Evolutionary conservation across 1,140 invertebrate species (phyloP), one percentile per base, ranked within the genome.

Genomic region (Leptopilina boulardi): DNA sequence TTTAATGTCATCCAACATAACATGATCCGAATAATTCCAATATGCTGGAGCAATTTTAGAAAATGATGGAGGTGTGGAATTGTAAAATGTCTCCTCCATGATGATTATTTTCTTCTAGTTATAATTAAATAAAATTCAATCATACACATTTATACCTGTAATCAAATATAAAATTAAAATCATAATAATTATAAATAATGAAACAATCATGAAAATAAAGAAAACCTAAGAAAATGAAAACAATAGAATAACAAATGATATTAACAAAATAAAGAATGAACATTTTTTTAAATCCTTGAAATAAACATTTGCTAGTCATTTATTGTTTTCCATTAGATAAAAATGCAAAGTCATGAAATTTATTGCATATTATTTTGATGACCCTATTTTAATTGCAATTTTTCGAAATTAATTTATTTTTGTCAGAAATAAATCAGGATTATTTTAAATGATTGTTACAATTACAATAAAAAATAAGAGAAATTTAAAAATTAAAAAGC

Each of bases 1-100:
- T 87, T 94, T 94, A 83, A 96, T 92, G 85, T 96, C 93, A 78
- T 94, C 93, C 75, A 95, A 90, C 79, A 93, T 93, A 79, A 93
- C 91, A 87, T 87, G 88, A 75, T 89, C 87, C 0, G 88, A 86
- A 77, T 88, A 88, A 77, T 90, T 90, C 89, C 88, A 90, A 47
- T 87, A 88, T n/a, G 88, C 83, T 66, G 84, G 81, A 56, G 87
- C 84, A 73, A 90, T 80, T 73, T 81, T 82, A 34, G 85, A 85
- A n/a, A 89, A 85, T 54, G 86, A 89, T 79, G 87, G 84, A 75
- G 83, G 74, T 23, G 88, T 88, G 75, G 74, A 82, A 66, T 87
- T 88, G 34, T 82, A 82, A 15, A 86, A n/a, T 18, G 82, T 80
- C 1, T 89, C 85, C 47, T 84, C 88, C 89, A 89, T 89, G 74